Percentiles rank a stretch among this genome's conserved stretches.
These are phyloP conservation scores for Oenanthe oenanthe DNA, from an alignment of 2,113 vertebrate genomes.

Conservation along the genomic window DNA sequence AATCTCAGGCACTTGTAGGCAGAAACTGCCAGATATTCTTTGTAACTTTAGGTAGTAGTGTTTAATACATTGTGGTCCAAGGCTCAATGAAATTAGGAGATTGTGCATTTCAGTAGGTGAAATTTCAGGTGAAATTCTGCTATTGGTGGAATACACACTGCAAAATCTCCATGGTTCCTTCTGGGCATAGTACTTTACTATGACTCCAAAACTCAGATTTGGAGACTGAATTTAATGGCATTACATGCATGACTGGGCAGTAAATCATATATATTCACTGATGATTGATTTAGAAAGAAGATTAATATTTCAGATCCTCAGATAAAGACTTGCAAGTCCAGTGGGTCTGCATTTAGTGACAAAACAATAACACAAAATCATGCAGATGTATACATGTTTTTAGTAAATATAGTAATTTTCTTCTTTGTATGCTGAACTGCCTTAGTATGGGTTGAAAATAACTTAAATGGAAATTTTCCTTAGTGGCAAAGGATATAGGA, in stretches of 20 bases:
- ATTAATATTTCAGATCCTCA: not conserved
- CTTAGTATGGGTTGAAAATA: not conserved
- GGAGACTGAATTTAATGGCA: not conserved
- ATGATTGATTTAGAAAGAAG: not conserved
- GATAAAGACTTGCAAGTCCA: not conserved
- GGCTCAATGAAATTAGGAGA: not conserved
- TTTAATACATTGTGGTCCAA: not conserved
- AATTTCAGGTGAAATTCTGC: not conserved
- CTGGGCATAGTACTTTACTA: not conserved
- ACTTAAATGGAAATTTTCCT: not conserved
- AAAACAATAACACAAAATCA: not conserved
- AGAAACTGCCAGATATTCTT: not conserved
- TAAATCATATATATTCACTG: not conserved
- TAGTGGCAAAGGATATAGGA: not conserved
- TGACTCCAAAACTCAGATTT: not conserved
- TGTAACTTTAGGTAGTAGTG: not conserved
- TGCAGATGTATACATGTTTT: not conserved
- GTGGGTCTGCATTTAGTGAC: not conserved
- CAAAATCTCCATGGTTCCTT: not conserved
- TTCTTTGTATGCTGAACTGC: not conserved
- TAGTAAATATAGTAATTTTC: not conserved
- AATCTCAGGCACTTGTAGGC: fast-evolving
- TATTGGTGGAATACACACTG: not conserved
- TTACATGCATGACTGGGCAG: not conserved
- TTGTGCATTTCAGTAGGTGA: not conserved